phyloP scores from a whole-genome alignment of 2,888 invertebrate species.

The Tachina grossa region DNA sequence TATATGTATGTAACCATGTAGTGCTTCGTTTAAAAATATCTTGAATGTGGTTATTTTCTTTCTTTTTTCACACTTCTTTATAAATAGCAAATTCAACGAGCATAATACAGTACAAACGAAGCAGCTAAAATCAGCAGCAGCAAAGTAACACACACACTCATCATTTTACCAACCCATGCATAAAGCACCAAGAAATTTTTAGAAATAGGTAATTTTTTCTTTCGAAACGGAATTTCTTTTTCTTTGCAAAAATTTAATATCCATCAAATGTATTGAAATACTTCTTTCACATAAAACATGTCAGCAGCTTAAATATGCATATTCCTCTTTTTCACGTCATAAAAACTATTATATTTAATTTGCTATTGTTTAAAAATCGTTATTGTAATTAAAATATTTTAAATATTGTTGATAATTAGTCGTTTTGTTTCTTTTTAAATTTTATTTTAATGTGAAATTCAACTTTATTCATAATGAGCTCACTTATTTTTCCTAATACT shows the following conservation, averaged over 20 bases:
- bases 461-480: conserved; percentile 54
- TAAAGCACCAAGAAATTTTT: conserved; percentile 5
- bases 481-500: conserved; percentile 50
- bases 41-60: not conserved
- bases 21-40: conserved; percentile 6
- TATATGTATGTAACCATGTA: no score
- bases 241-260: not conserved
- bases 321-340: not conserved
- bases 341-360: not conserved
- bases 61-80: conserved; percentile 64
- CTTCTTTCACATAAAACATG: not conserved
- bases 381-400: not conserved
- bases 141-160: conserved; percentile 64
- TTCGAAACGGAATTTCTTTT: conserved; percentile 2
- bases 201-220: conserved; percentile 7
- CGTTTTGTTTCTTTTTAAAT: not conserved
- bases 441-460: conserved; percentile 2
- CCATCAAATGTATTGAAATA: not conserved
- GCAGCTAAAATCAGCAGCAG: conserved; percentile 39
- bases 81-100: conserved; percentile 73
- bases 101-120: conserved; percentile 46
- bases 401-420: not conserved
- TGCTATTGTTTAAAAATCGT: not conserved
- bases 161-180: conserved; percentile 25
- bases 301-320: no score